Evolutionary conservation across 92 coral and sea anemone genomes (phyloP).

Genomic region (Plumapathes pennacea): DNA sequence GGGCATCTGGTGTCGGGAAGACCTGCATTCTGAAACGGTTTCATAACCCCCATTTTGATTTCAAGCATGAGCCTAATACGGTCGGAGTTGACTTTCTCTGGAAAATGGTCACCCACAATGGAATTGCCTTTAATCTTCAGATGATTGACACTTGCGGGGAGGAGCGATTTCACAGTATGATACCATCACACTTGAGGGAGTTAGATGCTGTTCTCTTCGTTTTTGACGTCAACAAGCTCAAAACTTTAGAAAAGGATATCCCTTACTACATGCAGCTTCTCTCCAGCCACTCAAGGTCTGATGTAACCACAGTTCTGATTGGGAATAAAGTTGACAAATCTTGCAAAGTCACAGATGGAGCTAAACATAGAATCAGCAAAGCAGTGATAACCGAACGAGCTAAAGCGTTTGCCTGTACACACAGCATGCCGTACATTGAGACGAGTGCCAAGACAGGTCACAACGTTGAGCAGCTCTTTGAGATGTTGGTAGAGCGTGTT

Average conservation of each 20-base stretch:
- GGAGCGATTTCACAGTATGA: slow-evolving; percentile 48
- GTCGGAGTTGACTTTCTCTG: slow-evolving; percentile 23
- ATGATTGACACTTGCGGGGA: slow-evolving; percentile 46
- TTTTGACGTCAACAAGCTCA: slow-evolving; percentile 37
- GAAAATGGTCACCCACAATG: slow-evolving; percentile 25
- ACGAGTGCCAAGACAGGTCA: slow-evolving; percentile 54
- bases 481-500: too few relatives aligned
- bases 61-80: slow-evolving; percentile 7
- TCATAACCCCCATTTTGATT: slow-evolving; percentile 14
- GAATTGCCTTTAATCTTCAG: slow-evolving; percentile 31
- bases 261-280: slow-evolving; percentile 20
- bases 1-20: slow-evolving; percentile 53
- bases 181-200: slow-evolving; percentile 45
- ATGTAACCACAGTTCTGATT: slow-evolving; percentile 34
- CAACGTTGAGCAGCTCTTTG: slow-evolving; percentile 55
- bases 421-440: slow-evolving; percentile 38
- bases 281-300: slow-evolving; percentile 22
- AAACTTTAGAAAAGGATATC: slow-evolving; percentile 19
- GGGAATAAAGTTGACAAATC: slow-evolving; percentile 45
- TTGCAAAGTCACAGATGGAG: too few relatives aligned
- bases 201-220: slow-evolving; percentile 57
- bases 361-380: too few relatives aligned
- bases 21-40: slow-evolving; percentile 29
- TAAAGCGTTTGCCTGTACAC: slow-evolving; percentile 20
- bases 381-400: slow-evolving; percentile 12